Evolutionary conservation across 2,888 invertebrate genomes (phyloP), one percentile per base, ranked within the genome.

Genomic region (Apoda limacodes): DNA sequence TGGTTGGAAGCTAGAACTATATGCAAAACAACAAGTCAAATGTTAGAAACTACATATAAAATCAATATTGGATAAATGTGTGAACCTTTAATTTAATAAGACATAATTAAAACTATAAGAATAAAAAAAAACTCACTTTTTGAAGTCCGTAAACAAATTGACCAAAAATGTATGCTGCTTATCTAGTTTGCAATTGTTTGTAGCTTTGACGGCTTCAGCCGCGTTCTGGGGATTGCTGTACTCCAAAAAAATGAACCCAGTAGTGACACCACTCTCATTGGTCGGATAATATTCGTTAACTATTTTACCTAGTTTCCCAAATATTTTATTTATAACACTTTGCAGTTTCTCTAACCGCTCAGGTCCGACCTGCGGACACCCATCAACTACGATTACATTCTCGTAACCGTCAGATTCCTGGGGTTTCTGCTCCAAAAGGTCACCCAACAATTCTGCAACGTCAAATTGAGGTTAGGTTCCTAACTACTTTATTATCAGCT

Each of bases 401-500:
- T 98, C 97, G 32, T 97, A 94, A 25, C 97, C 97, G 74, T 97
- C 97, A 3, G 94, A 93, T 72, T 97, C 96, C 45, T 91, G 90
- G 2, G 99, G 99, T 60, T 92, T 92, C 49, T 90, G 88, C 47
- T 88, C 88, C 44, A 98, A 70, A 47, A 98, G 81, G 69, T 98
- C 98, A n/a, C 87, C 92, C 40, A 98, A 78, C 32, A 99, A 84
- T 62, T 96, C 98, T 97, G 83, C 54, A 85, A 80, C 81, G 78
- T 80, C 76, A 81, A 76, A 68, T 59, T 67, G 65, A 78, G 81
- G 81, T 81, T 81, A 81, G 52, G 57, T 60, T 60, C 51, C 40
- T n/a, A n/a, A n/a, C n/a, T n/a, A n/a, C n/a, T n/a, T n/a, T n/a
- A n/a, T n/a, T n/a, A n/a, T n/a, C n/a, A n/a, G n/a, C n/a, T n/a